phyloP scores from a whole-genome alignment of 2,113 vertebrate species.

The Opisthocomus hoazin region DNA sequence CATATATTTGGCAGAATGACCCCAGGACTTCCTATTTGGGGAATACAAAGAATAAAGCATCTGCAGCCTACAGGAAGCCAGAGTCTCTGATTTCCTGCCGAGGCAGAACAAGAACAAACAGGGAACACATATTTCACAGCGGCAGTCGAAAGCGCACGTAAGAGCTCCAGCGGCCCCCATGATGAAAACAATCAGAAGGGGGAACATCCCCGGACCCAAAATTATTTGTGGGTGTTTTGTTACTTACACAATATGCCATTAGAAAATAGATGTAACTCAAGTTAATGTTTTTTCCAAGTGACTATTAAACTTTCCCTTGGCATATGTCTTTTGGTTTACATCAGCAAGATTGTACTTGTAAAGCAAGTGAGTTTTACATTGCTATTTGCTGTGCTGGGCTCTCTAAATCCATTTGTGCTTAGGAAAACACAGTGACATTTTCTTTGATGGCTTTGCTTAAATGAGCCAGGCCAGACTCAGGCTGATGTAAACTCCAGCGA shows the following conservation, averaged over 20 bases:
- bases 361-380: not conserved
- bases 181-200: slow-evolving; percentile 39
- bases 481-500: not conserved
- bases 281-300: slow-evolving; percentile 32
- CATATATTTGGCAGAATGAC: slow-evolving; percentile 34
- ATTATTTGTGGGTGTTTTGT: slow-evolving; percentile 11
- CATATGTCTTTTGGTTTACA: not conserved
- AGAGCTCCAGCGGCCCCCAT: not conserved
- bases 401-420: not conserved
- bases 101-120: slow-evolving; percentile 56
- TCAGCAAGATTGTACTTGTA: not conserved
- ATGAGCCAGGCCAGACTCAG: not conserved
- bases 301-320: not conserved
- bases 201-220: slow-evolving; percentile 33
- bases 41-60: slow-evolving; percentile 55
- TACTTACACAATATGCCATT: slow-evolving; percentile 1
- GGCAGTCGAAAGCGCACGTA: slow-evolving; percentile 12
- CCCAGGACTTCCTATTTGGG: slow-evolving; percentile 62
- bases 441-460: slow-evolving; percentile 4
- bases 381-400: not conserved
- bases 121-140: slow-evolving; percentile 39
- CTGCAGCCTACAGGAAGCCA: slow-evolving; percentile 61
- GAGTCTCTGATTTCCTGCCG: slow-evolving; percentile 68
- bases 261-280: not conserved
- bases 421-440: not conserved